Conservation (phyloP, 2,888 invertebrate genomes). For the Micropterix aruncella region DNA sequence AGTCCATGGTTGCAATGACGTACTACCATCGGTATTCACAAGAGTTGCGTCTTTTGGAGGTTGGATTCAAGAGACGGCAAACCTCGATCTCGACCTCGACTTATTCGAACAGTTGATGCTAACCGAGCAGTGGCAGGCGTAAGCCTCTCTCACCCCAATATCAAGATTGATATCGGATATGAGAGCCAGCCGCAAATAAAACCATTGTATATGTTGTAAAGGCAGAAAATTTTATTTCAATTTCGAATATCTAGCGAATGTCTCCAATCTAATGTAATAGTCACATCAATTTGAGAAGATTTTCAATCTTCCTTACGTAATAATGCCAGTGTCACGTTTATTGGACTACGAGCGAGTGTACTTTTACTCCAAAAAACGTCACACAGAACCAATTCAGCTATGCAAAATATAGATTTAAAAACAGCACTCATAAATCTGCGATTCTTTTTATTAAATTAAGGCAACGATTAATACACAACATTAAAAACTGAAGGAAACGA, state of each 20-base stretch:
- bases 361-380: not conserved
- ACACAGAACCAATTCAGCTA: not conserved
- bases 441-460: not conserved
- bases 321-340: not conserved
- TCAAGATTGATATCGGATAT: too few species aligned
- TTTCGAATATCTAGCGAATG: not conserved
- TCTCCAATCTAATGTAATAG: not conserved
- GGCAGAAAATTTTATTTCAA: not conserved
- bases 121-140: too few species aligned
- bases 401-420: not conserved
- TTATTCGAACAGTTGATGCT: too few species aligned
- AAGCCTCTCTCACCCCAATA: too few species aligned
- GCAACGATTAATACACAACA: not conserved
- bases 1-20: slow-evolving; percentile 20
- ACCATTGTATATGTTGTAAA: too few species aligned
- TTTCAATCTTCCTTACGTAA: not conserved
- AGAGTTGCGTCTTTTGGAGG: slow-evolving; percentile 18
- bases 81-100: slow-evolving; percentile 1
- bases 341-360: not conserved
- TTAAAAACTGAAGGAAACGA: too few species aligned
- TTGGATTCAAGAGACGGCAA: slow-evolving; percentile 16
- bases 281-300: not conserved
- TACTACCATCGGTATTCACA: slow-evolving; percentile 24
- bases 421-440: not conserved
- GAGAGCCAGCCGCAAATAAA: too few species aligned